phyloP scores from a whole-genome alignment of 2,113 vertebrate species.

The Odobenus rosmarus region DNA sequence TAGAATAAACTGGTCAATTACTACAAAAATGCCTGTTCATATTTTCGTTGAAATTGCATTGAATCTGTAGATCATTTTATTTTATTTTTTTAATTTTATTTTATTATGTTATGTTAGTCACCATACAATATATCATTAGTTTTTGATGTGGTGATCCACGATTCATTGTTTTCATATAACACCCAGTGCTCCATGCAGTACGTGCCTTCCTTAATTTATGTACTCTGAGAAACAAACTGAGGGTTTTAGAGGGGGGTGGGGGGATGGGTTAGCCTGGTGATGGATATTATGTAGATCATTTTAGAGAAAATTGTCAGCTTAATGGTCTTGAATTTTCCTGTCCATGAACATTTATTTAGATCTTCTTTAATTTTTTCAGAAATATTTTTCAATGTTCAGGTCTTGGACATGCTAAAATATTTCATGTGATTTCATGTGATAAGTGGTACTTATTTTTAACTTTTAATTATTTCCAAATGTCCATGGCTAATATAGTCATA shows the following conservation, averaged over 20 bases:
- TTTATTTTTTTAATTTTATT: too few species aligned
- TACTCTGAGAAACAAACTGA: too few species aligned
- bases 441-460: slow-evolving; percentile 42
- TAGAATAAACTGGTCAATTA: not conserved
- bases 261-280: too few species aligned
- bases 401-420: not conserved
- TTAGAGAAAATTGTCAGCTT: not conserved
- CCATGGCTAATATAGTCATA: not conserved
- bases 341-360: not conserved
- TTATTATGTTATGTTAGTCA: too few species aligned
- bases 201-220: too few species aligned
- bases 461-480: slow-evolving; percentile 47
- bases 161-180: too few species aligned
- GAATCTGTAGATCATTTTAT: not conserved
- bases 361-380: slow-evolving; percentile 43
- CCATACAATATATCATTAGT: too few species aligned
- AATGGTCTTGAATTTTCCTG: not conserved
- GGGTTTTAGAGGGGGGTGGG: too few species aligned
- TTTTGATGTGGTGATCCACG: too few species aligned
- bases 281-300: not conserved
- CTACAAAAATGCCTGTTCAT: not conserved
- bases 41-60: slow-evolving; percentile 23
- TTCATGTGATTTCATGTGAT: not conserved
- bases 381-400: not conserved
- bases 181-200: too few species aligned